phyloP scores from a whole-genome alignment of 2,888 invertebrate species.

The Mesochorus sp. region DNA sequence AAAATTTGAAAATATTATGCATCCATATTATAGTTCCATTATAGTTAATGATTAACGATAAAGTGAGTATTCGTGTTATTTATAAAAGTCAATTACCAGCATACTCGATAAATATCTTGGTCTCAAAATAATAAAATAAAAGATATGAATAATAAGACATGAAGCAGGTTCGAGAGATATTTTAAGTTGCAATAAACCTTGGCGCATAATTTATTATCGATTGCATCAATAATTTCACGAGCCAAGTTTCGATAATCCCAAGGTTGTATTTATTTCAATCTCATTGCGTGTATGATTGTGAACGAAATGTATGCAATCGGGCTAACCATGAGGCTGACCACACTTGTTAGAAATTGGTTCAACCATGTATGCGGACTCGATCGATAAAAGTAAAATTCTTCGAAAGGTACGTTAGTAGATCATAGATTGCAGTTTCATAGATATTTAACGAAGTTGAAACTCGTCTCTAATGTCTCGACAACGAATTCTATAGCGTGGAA shows the following conservation, averaged over 20 bases:
- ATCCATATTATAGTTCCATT: no score
- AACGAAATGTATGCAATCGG: background rate
- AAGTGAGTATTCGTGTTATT: no score
- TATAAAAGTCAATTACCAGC: no score
- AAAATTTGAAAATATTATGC: no score
- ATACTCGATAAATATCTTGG: background rate
- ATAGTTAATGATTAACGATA: no score
- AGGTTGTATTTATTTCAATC: background rate
- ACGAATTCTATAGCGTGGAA: background rate
- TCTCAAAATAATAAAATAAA: background rate
- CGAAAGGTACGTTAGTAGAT: no score
- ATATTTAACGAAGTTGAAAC: background rate
- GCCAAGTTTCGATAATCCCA: slow-evolving; percentile 16
- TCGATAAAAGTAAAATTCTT: no score
- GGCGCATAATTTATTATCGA: slow-evolving; percentile 19
- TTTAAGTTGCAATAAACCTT: background rate
- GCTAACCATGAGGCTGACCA: background rate
- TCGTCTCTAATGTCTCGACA: background rate
- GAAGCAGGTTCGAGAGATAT: background rate
- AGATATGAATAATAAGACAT: background rate
- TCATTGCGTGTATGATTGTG: background rate
- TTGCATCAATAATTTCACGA: slow-evolving; percentile 10
- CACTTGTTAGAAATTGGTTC: no score
- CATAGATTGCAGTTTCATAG: background rate
- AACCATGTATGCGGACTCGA: no score